A percentile compares a stretch with the other conserved stretches of the same genome.
Conservation (phyloP, 2,888 invertebrate genomes). For the Eupithecia abbreviata region DNA sequence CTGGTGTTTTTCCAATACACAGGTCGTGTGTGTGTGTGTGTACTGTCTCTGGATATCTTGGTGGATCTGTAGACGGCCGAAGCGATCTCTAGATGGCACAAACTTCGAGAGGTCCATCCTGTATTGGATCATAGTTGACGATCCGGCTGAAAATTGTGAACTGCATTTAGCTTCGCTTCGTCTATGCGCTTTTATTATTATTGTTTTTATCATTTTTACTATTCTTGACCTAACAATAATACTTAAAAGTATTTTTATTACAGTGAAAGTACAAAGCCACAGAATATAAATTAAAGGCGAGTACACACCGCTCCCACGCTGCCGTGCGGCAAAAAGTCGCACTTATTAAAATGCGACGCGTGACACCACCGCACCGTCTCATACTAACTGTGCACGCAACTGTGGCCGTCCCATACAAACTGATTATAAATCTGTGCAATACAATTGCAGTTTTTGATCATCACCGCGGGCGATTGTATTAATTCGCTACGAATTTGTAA, state of each 20-base stretch:
- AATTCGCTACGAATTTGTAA: constrained; percentile 29
- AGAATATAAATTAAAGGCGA: constrained; percentile 10
- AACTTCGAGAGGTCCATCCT: background rate
- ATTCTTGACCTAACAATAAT: background rate
- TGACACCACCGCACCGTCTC: constrained; percentile 53
- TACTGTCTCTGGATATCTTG: background rate
- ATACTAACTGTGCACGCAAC: constrained; percentile 9
- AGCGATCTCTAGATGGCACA: too few relatives aligned
- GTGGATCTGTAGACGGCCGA: too few relatives aligned
- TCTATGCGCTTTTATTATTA: too few relatives aligned
- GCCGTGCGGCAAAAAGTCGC: constrained; percentile 73
- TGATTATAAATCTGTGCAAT: constrained; percentile 15
- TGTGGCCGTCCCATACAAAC: constrained; percentile 16
- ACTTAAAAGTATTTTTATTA: background rate
- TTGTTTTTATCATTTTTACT: too few relatives aligned
- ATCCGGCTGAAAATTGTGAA: background rate
- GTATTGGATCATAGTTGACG: background rate
- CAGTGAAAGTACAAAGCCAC: background rate
- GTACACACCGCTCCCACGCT: constrained; percentile 71
- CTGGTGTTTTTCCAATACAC: background rate
- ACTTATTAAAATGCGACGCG: constrained; percentile 76
- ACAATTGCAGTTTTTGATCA: constrained; percentile 62
- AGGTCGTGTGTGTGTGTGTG: background rate
- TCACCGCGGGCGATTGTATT: constrained; percentile 38
- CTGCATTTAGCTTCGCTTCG: background rate